Evolutionary conservation across 2,797 vertebrate species (phyloP).

Genomic region (Myoxocephalus aenaeus): DNA sequence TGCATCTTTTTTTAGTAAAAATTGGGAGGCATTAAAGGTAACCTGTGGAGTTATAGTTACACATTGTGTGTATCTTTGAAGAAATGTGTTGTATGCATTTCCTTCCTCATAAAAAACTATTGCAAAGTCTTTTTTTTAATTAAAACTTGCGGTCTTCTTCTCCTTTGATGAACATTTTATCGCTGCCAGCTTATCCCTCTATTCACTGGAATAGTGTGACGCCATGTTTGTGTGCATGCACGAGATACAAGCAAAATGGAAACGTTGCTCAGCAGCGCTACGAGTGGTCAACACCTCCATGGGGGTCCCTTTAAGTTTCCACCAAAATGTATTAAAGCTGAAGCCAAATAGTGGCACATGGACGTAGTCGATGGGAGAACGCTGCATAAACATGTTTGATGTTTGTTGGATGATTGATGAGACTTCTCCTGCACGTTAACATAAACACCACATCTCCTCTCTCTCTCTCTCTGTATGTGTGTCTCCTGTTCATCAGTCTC

Average conservation of each 20-base stretch:
- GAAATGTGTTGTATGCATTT: background rate
- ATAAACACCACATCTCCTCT: constrained; percentile 10
- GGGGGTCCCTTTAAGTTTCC: constrained; percentile 5
- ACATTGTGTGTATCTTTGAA: background rate
- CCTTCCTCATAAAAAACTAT: background rate
- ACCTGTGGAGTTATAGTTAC: background rate
- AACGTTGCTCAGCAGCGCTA: background rate
- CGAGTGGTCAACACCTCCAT: constrained; percentile 5
- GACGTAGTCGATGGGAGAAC: background rate
- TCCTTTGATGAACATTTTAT: background rate
- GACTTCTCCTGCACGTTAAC: constrained; percentile 43
- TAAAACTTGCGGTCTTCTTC: background rate
- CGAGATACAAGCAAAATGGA: background rate
- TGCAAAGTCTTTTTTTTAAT: background rate
- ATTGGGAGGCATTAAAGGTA: background rate
- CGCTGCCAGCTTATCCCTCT: background rate
- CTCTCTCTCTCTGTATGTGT: constrained; percentile 7
- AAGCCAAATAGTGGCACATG: background rate
- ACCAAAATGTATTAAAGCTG: background rate
- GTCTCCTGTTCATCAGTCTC: constrained; percentile 48
- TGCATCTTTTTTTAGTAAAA: background rate
- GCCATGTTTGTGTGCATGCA: background rate
- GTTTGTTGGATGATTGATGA: background rate
- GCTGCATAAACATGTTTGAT: background rate
- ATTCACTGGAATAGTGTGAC: background rate